Evolutionary conservation across 2,797 vertebrate genomes (phyloP).

Genomic region (Microctenopoma stevenorrisi): DNA sequence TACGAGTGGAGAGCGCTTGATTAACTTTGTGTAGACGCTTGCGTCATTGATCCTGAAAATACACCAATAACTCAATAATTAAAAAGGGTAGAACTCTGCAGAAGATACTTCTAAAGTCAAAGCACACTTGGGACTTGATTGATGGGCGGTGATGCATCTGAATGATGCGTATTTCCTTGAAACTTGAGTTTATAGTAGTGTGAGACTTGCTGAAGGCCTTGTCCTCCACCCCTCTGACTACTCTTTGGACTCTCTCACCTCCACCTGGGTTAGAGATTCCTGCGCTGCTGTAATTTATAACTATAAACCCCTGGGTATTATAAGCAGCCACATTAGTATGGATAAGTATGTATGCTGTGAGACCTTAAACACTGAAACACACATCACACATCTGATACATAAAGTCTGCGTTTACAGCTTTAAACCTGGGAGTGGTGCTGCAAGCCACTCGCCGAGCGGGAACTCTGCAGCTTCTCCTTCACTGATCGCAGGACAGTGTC

Average conservation of each 20-base stretch:
- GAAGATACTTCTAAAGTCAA: conserved; percentile 29
- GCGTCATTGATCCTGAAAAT: conserved; percentile 30
- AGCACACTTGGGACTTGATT: conserved; percentile 20
- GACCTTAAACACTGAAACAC: background rate
- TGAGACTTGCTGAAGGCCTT: conserved; percentile 38
- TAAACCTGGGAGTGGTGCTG: conserved; percentile 49
- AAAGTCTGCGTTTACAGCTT: conserved; percentile 33
- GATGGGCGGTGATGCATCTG: conserved; percentile 17
- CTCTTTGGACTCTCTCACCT: conserved; percentile 50
- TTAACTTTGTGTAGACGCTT: conserved; percentile 16
- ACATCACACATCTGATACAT: too few relatives aligned
- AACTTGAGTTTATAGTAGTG: conserved; percentile 37
- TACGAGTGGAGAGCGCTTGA: conserved; percentile 5
- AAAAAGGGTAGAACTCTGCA: conserved; percentile 32
- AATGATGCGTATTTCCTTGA: conserved; percentile 37
- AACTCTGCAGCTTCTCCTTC: conserved; percentile 13
- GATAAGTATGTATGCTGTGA: background rate
- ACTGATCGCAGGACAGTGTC: conserved; percentile 26
- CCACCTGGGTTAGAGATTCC: conserved; percentile 49
- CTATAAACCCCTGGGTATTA: conserved; percentile 38
- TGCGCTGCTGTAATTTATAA: conserved; percentile 60
- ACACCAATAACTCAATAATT: conserved; percentile 46
- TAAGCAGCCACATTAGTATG: conserved; percentile 18
- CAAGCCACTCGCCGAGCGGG: conserved; percentile 2
- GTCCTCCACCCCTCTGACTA: conserved; percentile 42